These are phyloP conservation scores for Tetanocera ferruginea DNA, from an alignment of 2,888 invertebrate genomes.

Conservation along the genomic window DNA sequence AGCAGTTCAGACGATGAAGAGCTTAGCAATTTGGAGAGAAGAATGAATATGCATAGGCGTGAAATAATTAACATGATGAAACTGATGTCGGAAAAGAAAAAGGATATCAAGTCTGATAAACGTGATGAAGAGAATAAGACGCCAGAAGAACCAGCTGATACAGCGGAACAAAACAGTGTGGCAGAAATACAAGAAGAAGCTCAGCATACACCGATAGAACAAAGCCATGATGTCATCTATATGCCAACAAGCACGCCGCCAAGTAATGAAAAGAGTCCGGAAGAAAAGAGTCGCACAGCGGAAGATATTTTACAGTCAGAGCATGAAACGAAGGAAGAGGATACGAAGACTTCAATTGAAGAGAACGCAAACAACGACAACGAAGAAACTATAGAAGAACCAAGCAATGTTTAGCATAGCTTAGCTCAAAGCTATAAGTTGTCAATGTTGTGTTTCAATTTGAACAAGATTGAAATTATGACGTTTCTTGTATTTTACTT, in stretches of 20 bases:
- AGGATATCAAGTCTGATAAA: slow-evolving; percentile 21
- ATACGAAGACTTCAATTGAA: background rate
- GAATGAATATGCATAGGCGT: slow-evolving; percentile 48
- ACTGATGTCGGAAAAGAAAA: slow-evolving; percentile 60
- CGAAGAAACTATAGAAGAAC: background rate
- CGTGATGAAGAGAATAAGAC: slow-evolving; percentile 23
- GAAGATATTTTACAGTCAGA: background rate
- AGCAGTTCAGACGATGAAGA: slow-evolving; percentile 62
- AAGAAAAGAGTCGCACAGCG: too few species aligned
- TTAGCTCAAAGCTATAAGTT: too few species aligned
- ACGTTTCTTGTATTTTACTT: too few species aligned
- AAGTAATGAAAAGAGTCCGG: too few species aligned
- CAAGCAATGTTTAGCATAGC: too few species aligned
- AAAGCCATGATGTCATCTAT: too few species aligned
- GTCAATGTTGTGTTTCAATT: too few species aligned
- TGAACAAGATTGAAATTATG: too few species aligned
- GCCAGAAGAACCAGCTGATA: background rate
- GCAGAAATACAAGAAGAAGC: too few species aligned
- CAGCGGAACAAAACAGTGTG: too few species aligned
- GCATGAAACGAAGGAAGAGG: background rate
- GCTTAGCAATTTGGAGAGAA: slow-evolving; percentile 44
- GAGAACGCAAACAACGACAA: background rate
- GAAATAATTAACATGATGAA: slow-evolving; percentile 62
- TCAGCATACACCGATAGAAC: too few species aligned
- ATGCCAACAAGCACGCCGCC: too few species aligned